Conservation (phyloP, 1,140 invertebrate genomes). For the Neodiprion pinetum region DNA sequence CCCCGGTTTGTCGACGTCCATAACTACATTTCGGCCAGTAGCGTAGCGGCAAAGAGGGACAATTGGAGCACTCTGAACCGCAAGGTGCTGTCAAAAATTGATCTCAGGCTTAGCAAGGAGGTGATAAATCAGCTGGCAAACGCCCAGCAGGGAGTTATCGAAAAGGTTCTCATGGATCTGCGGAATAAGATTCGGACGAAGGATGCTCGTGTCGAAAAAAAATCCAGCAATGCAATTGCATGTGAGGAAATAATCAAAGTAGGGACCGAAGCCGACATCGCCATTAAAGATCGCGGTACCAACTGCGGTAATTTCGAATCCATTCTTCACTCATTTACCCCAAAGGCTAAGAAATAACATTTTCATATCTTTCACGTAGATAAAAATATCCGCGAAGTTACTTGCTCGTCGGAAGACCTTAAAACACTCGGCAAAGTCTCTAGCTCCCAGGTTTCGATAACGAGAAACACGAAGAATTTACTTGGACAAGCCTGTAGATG, state of each 20-base stretch:
- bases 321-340: not conserved
- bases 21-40: slow-evolving; percentile 73
- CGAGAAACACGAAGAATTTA: slow-evolving; percentile 34
- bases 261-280: not conserved
- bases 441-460: not conserved
- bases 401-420: slow-evolving; percentile 30
- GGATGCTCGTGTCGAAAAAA: not conserved
- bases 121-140: slow-evolving; percentile 68
- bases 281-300: not conserved
- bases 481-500: slow-evolving; percentile 33
- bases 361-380: not conserved
- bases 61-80: slow-evolving; percentile 77
- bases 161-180: slow-evolving; percentile 64
- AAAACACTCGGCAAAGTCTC: slow-evolving; percentile 23
- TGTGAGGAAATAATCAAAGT: not conserved
- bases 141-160: slow-evolving; percentile 64
- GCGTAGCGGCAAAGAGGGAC: slow-evolving; percentile 66
- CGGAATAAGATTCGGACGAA: slow-evolving; percentile 38
- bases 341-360: not conserved
- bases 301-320: not conserved
- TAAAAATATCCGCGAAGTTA: not conserved
- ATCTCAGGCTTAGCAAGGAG: slow-evolving; percentile 62
- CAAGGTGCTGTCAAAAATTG: slow-evolving; percentile 69
- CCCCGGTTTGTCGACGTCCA: slow-evolving; percentile 74
- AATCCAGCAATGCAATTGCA: not conserved